Base-by-base conservation (phyloP, 2,113 vertebrate genomes). In the Ploceus nigricollis region DNA sequence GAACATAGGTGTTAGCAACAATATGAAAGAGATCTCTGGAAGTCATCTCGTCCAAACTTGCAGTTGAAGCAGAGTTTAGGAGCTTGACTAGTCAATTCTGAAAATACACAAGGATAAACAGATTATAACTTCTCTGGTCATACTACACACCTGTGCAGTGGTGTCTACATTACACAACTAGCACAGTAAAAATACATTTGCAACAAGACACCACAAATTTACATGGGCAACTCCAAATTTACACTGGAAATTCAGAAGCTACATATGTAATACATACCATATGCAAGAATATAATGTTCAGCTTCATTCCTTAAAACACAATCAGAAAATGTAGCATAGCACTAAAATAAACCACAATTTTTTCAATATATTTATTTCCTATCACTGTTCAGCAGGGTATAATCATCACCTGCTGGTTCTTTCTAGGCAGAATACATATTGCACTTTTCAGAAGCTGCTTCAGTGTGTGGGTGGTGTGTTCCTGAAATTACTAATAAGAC, bases 331-430 rank as follows among this genome's bases (percentile, higher is more conserved):
- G 37, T 44, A 94, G 56, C 66, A 18, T 68, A 64, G 60, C 17
- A 82, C 35, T 93, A 97, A 95, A 96, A 83, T 78, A 79, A 96
- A 33, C 23, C 37, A 63, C 37, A 23, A 4, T 40, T 89, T 92
- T 73, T 85, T 78, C 77, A 89, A 37, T 89, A 94, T 58, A 60
- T 61, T 93, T 80, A 95, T 95, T 93, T 91, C 78, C 87, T 72
- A 80, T 95, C 77, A 85, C 21, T 87, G 60, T 95, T 96, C 63
- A 92, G 44, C 76, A 96, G 77, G 83, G 64, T 96, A 96, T 97
- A 96, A 97, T 93, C 76, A 95, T 87, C 87, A 94, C 94, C 89
- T 87, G 83, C 86, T 97, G 94, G 89, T 84, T 94, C 68, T 65
- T 94, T 76, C 79, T 64, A 68, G 75, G 44, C 88, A 93, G 94